Evolutionary conservation across 2,888 invertebrate genomes (phyloP), one percentile per base, ranked within the genome.

Genomic region (Antheraea assamensis): DNA sequence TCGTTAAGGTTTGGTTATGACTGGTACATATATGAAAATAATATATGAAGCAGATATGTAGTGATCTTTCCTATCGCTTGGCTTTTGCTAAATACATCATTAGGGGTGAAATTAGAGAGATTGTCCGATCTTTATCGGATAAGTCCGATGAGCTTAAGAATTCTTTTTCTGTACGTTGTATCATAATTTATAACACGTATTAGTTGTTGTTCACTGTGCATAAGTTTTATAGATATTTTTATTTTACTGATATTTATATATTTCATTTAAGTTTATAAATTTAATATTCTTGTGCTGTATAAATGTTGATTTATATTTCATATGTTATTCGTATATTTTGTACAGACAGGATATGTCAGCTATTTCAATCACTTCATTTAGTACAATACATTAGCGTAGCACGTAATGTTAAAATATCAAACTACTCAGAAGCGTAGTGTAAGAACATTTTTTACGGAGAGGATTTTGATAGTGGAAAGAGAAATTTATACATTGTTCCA

Each of bases 361-460:
- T 64, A 30, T 64, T 64, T 64, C 3, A 1, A 64, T 15, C 3
- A 64, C 30, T 64, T 30, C 30, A 27, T 64, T 64, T 64, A 30
- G 61, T 64, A 64, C 30, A 64, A 17, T 13, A 61, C 15, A 30
- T 2, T 4, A 61, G 2, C 2, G 27, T 27, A 17, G 30, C 30
- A 64, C 30, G 27, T 27, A 64, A 17, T 64, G 61, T 64, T 64
- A 61, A 66, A n/a, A 21, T 71, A 71, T 55, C 58, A 74, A 71
- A 66, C 74, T 71, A 64, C 52, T 52, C 49, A 13, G 47, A 74
- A 92, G 92, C 89, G 86, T 90, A 91, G 89, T 82, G 85, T 89
- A 88, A 90, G 88, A 86, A 83, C 86, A 79, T 87, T 82, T 85
- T 87, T 84, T 85, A 87, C 87, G 85, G 83, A 88, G 82, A 88